phyloP scores from a whole-genome alignment of 2,113 vertebrate species.

The Motacilla alba region DNA sequence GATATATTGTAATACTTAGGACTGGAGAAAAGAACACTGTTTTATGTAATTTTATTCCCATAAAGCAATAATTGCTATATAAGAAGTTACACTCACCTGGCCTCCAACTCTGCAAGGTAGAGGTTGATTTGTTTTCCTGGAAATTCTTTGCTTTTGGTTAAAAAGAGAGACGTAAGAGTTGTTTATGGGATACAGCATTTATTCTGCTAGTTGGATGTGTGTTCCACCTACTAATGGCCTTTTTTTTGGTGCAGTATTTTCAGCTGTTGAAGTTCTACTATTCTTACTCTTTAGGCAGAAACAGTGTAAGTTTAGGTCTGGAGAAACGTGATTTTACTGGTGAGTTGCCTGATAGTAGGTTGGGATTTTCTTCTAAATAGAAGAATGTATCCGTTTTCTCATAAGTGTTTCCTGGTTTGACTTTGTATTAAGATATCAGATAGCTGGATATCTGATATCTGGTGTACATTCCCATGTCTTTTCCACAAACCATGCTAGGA shows the following conservation, averaged over 20 bases:
- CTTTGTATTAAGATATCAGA: neutral
- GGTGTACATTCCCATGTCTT: neutral
- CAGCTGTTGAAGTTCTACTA: neutral
- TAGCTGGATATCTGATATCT: neutral
- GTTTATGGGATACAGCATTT: neutral
- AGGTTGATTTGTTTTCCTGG: neutral
- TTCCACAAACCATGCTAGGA: neutral
- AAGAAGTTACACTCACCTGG: neutral
- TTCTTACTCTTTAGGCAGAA: neutral
- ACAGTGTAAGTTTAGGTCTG: neutral
- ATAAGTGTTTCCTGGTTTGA: neutral
- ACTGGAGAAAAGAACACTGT: neutral
- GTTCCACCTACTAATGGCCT: neutral
- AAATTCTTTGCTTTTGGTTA: neutral
- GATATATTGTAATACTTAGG: neutral
- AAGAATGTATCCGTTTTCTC: neutral
- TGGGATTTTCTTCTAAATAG: neutral
- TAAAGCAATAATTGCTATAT: neutral
- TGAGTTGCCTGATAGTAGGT: accelerated
- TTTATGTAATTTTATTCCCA: neutral
- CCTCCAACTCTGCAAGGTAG: neutral
- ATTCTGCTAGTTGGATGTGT: neutral
- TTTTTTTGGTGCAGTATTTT: neutral
- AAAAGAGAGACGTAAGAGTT: neutral
- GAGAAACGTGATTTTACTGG: neutral